phyloP scores from a whole-genome alignment of 2,888 invertebrate species.

The Torymus aiolomorphi region DNA sequence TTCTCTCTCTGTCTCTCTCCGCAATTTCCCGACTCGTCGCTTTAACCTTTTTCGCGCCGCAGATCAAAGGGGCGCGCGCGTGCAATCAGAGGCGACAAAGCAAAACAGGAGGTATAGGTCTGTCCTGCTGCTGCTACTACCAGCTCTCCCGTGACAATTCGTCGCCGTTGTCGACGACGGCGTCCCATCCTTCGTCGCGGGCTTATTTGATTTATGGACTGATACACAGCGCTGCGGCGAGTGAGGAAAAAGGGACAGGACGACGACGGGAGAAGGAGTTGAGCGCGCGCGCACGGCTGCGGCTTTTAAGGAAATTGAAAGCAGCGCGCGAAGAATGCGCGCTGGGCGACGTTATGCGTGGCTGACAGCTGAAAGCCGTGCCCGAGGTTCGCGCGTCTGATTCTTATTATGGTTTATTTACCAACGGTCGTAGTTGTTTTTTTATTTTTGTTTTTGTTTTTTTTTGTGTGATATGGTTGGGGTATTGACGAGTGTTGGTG shows the following conservation, averaged over 20 bases:
- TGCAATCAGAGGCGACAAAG: slow-evolving; percentile 49
- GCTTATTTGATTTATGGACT: slow-evolving; percentile 55
- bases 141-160: slow-evolving; percentile 24
- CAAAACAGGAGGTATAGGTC: slow-evolving; percentile 22
- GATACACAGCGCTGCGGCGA: slow-evolving; percentile 27
- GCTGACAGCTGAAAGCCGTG: slow-evolving; percentile 34
- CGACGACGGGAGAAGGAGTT: slow-evolving; percentile 3
- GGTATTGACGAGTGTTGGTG: too few species aligned
- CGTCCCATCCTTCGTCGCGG: slow-evolving; percentile 35
- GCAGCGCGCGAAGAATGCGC: slow-evolving; percentile 14
- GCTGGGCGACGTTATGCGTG: neutral
- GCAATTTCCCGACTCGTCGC: neutral
- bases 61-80: slow-evolving; percentile 37
- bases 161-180: slow-evolving; percentile 1
- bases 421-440: neutral
- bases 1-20: neutral
- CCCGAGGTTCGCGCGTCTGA: too few species aligned
- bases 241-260: neutral
- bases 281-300: neutral
- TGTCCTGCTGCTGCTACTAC: neutral
- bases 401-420: slow-evolving; percentile 30
- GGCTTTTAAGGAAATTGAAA: slow-evolving; percentile 54
- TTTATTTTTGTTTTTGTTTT: too few species aligned
- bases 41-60: slow-evolving; percentile 21
- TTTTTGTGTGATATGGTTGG: too few species aligned